phyloP scores from a whole-genome alignment of 2,888 invertebrate species.

The Dermolepida albohirtum region DNA sequence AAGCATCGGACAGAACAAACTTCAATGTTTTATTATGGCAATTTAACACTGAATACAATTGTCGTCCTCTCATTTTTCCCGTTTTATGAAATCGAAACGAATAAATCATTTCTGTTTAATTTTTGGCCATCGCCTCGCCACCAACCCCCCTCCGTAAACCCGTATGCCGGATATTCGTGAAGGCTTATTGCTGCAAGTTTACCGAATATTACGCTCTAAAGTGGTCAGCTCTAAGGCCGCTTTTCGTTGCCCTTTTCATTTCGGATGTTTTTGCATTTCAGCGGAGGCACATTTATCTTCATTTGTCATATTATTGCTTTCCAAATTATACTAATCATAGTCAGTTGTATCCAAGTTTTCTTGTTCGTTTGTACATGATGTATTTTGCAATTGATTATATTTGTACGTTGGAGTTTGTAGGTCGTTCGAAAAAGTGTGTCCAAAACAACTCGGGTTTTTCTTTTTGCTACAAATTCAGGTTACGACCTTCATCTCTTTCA shows the following conservation, averaged over 20 bases:
- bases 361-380: too few species aligned
- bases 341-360: slow-evolving; percentile 7
- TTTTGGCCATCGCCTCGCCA: slow-evolving; percentile 7
- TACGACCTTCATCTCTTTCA: too few species aligned
- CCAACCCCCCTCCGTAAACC: background rate
- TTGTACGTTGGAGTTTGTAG: too few species aligned
- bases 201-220: background rate
- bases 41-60: slow-evolving; percentile 16
- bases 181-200: too few species aligned
- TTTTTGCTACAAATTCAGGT: too few species aligned
- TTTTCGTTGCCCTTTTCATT: background rate
- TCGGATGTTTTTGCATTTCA: slow-evolving; percentile 16
- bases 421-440: too few species aligned
- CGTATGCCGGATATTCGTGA: background rate
- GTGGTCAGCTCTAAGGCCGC: slow-evolving; percentile 6
- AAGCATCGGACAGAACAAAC: slow-evolving; percentile 18
- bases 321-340: slow-evolving; percentile 9
- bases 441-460: too few species aligned
- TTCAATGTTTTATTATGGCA: slow-evolving; percentile 27
- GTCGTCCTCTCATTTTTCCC: slow-evolving; percentile 21
- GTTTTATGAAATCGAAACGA: slow-evolving; percentile 26
- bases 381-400: too few species aligned
- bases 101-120: slow-evolving; percentile 34
- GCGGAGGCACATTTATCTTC: slow-evolving; percentile 5
- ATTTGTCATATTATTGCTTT: slow-evolving; percentile 14